Evolutionary conservation across 1,140 invertebrate species (phyloP).

Genomic region (Camponotus vicinus): DNA sequence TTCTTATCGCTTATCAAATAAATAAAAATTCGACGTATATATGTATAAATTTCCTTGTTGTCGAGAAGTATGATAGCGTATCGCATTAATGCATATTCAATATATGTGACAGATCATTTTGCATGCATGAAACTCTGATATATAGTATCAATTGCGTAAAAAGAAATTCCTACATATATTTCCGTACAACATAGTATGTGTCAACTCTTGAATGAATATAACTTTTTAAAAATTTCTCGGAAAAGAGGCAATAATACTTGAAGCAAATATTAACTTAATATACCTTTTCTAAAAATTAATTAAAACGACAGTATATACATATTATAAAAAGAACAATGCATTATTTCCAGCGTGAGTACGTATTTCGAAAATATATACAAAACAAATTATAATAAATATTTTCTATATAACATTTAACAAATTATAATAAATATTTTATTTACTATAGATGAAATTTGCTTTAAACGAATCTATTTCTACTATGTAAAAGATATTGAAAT

Average conservation of each 20-base stretch:
- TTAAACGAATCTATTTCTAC: not conserved
- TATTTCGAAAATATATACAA: not conserved
- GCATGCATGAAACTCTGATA: not conserved
- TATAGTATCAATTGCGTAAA: not conserved
- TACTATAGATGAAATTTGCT: not conserved
- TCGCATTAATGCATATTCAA: not conserved
- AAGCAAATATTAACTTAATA: no score
- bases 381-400: no score
- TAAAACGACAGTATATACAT: not conserved
- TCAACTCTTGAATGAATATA: not conserved
- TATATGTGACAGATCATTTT: not conserved
- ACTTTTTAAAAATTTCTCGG: not conserved
- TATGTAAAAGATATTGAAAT: not conserved
- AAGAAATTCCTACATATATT: not conserved
- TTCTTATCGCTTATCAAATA: slow-evolving; percentile 12
- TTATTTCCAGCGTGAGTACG: not conserved
- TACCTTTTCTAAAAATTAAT: not conserved
- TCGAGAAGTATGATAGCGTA: not conserved
- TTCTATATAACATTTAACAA: not conserved
- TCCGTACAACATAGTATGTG: not conserved
- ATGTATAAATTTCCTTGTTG: not conserved
- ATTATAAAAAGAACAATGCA: not conserved
- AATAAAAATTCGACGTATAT: not conserved
- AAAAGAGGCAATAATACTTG: no score
- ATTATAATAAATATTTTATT: no score